phyloP scores from a whole-genome alignment of 2,113 vertebrate genomes.

The Diadophis punctatus region DNA sequence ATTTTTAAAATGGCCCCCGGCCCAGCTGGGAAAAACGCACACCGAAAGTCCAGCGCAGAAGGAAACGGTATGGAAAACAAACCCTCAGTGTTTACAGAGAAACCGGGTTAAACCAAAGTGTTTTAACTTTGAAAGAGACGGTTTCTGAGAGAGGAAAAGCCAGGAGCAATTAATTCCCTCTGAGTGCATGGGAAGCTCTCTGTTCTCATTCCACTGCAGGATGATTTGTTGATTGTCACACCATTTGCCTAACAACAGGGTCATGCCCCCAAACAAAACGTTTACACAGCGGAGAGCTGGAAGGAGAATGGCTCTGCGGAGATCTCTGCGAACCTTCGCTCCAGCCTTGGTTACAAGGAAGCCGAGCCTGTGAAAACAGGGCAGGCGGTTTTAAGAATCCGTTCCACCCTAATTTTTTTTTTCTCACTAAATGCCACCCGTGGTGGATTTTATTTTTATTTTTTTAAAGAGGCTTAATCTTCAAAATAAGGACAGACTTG shows the following conservation, averaged over 20 bases:
- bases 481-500: too few species aligned
- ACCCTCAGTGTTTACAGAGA: background rate
- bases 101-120: background rate
- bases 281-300: background rate
- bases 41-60: background rate
- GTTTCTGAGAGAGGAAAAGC: background rate
- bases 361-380: background rate
- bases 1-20: background rate
- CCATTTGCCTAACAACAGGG: background rate
- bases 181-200: background rate
- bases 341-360: background rate
- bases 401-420: background rate
- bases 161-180: background rate
- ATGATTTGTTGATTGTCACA: background rate
- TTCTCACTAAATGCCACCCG: background rate
- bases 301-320: background rate
- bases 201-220: background rate
- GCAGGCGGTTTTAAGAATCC: background rate
- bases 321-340: background rate
- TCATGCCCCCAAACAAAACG: background rate
- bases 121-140: background rate
- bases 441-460: background rate
- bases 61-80: background rate
- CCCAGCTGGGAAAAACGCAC: background rate
- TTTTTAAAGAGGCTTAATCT: background rate